These are phyloP conservation scores for Orchesella flavescens DNA, from an alignment of 2,888 invertebrate species.

Conservation along the genomic window DNA sequence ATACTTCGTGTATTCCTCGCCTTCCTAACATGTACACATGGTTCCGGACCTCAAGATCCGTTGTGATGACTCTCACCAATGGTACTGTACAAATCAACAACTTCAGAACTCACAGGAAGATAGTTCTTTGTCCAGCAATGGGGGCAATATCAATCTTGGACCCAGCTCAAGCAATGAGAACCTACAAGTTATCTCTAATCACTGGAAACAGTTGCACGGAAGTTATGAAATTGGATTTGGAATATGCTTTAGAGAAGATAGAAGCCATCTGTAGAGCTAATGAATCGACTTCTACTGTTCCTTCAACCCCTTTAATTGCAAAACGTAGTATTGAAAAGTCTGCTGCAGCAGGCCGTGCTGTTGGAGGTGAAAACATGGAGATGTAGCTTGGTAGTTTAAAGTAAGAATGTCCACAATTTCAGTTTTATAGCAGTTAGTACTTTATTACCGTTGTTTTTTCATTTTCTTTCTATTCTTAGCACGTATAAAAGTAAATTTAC, in stretches of 20 bases:
- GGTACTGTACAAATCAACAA: constrained; percentile 98
- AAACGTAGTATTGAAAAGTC: too few species aligned
- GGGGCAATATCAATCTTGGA: constrained; percentile 93
- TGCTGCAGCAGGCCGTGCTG: too few species aligned
- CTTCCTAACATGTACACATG: constrained; percentile 96
- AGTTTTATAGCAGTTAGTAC: too few species aligned
- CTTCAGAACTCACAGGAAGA: constrained; percentile 94
- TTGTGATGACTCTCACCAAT: constrained; percentile 97
- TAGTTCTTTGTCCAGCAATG: constrained; percentile 98
- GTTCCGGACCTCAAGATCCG: constrained; percentile 96
- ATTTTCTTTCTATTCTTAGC: too few species aligned
- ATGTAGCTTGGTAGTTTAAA: too few species aligned
- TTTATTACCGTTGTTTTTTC: too few species aligned
- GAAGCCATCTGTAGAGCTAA: constrained; percentile 19
- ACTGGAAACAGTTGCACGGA: constrained; percentile 88
- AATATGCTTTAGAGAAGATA: constrained; percentile 87
- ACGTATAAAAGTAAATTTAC: too few species aligned
- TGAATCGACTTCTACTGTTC: neutral
- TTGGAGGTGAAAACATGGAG: too few species aligned
- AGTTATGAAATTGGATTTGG: constrained; percentile 85
- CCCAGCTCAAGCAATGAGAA: constrained; percentile 90
- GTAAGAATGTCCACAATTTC: too few species aligned
- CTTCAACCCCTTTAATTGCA: too few species aligned
- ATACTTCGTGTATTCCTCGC: constrained; percentile 91
- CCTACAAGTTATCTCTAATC: constrained; percentile 90